Evolutionary conservation across 2,888 invertebrate species (phyloP).

Genomic region (Scaptomyza polygonia): DNA sequence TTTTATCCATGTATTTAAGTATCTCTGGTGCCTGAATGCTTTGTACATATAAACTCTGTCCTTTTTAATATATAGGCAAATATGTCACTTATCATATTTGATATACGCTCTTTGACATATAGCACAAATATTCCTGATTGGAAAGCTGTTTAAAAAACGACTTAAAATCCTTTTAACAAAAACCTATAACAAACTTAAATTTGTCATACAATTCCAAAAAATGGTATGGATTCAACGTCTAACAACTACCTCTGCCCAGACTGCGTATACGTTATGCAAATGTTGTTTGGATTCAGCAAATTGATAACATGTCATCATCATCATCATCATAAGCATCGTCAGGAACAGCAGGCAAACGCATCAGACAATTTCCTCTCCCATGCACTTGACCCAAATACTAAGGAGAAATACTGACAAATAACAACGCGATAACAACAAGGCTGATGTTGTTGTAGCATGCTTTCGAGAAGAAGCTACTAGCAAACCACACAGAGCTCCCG

Average conservation of each 20-base stretch:
- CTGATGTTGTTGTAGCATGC: conserved; percentile 17
- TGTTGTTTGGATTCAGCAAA: conserved; percentile 7
- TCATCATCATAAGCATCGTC: conserved; percentile 2
- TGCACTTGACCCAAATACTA: conserved; percentile 76
- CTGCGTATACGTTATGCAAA: conserved; percentile 49
- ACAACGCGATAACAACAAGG: conserved; percentile 9
- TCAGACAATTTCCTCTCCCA: conserved; percentile 43
- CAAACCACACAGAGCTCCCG: conserved; percentile 59
- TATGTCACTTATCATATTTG: conserved; percentile 6
- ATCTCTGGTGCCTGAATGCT: neutral
- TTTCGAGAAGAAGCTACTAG: conserved; percentile 14
- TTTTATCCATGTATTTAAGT: conserved; percentile 17
- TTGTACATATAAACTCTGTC: neutral
- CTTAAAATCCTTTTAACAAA: too few relatives aligned
- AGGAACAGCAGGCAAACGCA: conserved; percentile 25
- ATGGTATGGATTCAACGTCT: too few relatives aligned
- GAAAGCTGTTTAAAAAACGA: too few relatives aligned
- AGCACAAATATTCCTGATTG: too few relatives aligned
- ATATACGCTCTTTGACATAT: conserved; percentile 9
- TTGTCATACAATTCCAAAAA: too few relatives aligned
- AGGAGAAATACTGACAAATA: conserved; percentile 39
- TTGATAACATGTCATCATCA: conserved; percentile 5
- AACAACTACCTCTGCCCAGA: neutral
- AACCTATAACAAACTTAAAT: too few relatives aligned
- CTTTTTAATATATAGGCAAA: conserved; percentile 4